Conservation (phyloP, 2,888 invertebrate species). For the Megaustenia siamemsis region DNA sequence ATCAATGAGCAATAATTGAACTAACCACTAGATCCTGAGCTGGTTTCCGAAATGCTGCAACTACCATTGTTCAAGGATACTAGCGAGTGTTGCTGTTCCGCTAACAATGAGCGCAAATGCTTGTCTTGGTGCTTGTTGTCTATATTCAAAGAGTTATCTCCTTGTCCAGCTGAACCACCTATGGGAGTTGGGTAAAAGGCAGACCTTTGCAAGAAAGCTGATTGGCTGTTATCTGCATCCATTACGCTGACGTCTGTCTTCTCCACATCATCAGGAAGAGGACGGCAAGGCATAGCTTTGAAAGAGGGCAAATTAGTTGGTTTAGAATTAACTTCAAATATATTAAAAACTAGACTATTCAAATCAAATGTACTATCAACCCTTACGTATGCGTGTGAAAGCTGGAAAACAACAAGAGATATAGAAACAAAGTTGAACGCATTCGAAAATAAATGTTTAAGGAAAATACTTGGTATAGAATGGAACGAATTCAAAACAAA, state of each 20-base stretch:
- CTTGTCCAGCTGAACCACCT: conserved; percentile 13
- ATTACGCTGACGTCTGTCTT: conserved; percentile 13
- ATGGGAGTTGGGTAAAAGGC: conserved; percentile 35
- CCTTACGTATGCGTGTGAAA: too few relatives aligned
- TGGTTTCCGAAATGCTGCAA: conserved; percentile 40
- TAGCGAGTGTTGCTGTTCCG: conserved; percentile 43
- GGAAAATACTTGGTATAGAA: too few relatives aligned
- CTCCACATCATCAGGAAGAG: conserved; percentile 24
- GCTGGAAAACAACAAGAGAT: too few relatives aligned
- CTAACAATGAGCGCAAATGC: conserved; percentile 38
- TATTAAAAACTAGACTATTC: background rate
- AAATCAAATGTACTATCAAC: too few relatives aligned
- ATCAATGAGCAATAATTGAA: too few relatives aligned
- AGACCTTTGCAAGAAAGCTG: conserved; percentile 43
- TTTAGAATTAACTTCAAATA: background rate
- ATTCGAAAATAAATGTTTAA: too few relatives aligned
- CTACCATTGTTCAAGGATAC: conserved; percentile 28
- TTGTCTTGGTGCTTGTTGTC: conserved; percentile 45
- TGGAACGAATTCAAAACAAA: too few relatives aligned
- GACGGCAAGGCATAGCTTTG: background rate
- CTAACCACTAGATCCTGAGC: conserved; percentile 42
- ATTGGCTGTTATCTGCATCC: conserved; percentile 40
- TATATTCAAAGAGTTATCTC: conserved; percentile 22
- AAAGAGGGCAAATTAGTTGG: too few relatives aligned
- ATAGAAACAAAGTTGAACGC: too few relatives aligned